Percentiles rank a stretch among this genome's conserved stretches.
Evolutionary conservation across 2,888 invertebrate species (phyloP).

Genomic region (Trypoxylon attenuatum): DNA sequence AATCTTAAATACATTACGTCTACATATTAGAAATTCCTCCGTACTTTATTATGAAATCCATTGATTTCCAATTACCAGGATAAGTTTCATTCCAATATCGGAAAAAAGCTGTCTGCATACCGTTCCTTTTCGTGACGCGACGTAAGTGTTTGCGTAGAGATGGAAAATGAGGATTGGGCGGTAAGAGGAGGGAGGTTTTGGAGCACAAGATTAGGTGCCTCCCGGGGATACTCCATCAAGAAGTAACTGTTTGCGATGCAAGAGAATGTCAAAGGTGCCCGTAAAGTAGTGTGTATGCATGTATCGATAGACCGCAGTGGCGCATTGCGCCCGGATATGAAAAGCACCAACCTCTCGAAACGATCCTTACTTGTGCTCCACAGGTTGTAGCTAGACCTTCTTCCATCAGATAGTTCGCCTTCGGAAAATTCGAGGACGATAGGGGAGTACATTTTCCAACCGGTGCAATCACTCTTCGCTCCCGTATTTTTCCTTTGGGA

Average conservation of each 20-base stretch:
- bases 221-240: neutral
- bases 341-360: constrained; percentile 18
- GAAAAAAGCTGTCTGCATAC: too few species aligned
- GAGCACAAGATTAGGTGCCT: too few species aligned
- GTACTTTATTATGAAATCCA: too few species aligned
- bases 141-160: too few species aligned
- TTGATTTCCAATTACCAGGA: too few species aligned
- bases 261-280: constrained; percentile 19
- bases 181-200: too few species aligned
- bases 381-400: constrained; percentile 23
- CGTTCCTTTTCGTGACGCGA: too few species aligned
- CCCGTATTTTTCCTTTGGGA: neutral
- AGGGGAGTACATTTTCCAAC: neutral
- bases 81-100: too few species aligned
- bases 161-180: too few species aligned
- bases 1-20: too few species aligned
- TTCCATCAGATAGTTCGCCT: constrained; percentile 4
- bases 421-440: neutral
- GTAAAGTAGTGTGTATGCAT: constrained; percentile 8
- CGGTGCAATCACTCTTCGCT: neutral
- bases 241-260: neutral
- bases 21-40: too few species aligned
- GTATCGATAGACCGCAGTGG: constrained; percentile 17
- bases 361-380: constrained; percentile 9
- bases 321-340: constrained; percentile 6